These are phyloP conservation scores for Drosophila testacea DNA, from an alignment of 2,888 invertebrate species.

Conservation along the genomic window DNA sequence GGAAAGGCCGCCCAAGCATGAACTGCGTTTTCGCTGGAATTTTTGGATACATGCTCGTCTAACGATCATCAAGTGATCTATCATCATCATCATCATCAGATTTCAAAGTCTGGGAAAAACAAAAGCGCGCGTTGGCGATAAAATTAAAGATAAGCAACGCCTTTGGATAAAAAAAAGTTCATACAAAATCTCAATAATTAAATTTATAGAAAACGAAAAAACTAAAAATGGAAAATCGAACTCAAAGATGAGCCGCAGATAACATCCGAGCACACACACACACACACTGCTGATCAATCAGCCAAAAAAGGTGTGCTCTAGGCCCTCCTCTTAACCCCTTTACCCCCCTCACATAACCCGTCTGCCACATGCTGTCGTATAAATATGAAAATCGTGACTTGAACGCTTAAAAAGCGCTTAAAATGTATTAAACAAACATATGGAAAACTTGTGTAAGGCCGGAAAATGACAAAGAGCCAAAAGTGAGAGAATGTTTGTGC, in stretches of 20 bases:
- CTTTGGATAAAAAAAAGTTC: conserved; percentile 27
- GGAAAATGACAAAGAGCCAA: conserved; percentile 63
- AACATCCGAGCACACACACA: conserved; percentile 38
- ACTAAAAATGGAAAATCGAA: conserved; percentile 69
- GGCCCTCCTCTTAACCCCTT: neutral
- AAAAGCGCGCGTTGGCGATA: conserved; percentile 76
- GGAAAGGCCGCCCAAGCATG: conserved; percentile 70
- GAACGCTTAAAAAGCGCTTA: conserved; percentile 82
- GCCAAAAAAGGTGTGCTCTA: conserved; percentile 61
- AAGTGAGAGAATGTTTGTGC: conserved; percentile 9
- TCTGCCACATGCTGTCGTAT: conserved; percentile 48
- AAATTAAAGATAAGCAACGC: conserved; percentile 73
- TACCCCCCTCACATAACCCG: conserved; percentile 5
- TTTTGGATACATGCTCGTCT: conserved; percentile 37
- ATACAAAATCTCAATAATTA: conserved; percentile 65
- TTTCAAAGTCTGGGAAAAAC: conserved; percentile 63
- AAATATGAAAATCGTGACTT: conserved; percentile 83
- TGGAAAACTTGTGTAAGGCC: conserved; percentile 73
- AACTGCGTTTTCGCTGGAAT: conserved; percentile 71
- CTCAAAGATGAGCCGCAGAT: conserved; percentile 65
- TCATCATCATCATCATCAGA: conserved; percentile 32
- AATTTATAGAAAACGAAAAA: conserved; percentile 62
- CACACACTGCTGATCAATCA: conserved; percentile 73
- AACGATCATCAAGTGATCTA: conserved; percentile 62
- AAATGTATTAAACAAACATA: conserved; percentile 78